Conservation (phyloP, 2,113 vertebrate genomes). For the Nannospalax galili region DNA sequence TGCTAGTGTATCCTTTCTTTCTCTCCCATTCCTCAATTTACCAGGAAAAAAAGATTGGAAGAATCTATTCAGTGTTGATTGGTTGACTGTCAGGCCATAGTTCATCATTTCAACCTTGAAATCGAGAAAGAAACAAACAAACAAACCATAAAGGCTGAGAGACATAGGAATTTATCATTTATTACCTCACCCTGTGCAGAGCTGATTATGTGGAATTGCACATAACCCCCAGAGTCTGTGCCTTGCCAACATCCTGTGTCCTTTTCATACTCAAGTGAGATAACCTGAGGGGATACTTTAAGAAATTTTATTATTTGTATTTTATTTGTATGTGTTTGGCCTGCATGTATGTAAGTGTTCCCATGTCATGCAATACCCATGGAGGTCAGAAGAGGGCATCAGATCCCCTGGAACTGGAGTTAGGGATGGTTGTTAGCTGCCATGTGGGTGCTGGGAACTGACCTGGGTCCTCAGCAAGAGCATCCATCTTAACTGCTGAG, state of each 20-base stretch:
- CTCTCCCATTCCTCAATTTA: slow-evolving; percentile 35
- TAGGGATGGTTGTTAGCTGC: too few relatives aligned
- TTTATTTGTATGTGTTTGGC: too few relatives aligned
- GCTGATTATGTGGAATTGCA: background rate
- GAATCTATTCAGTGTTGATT: slow-evolving; percentile 6
- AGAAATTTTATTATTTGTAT: too few relatives aligned
- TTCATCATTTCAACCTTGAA: slow-evolving; percentile 14
- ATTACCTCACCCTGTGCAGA: background rate
- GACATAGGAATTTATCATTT: background rate
- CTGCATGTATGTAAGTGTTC: too few relatives aligned
- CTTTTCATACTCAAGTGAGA: background rate
- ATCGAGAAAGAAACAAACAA: slow-evolving; percentile 9
- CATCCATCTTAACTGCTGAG: too few relatives aligned
- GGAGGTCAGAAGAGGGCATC: too few relatives aligned
- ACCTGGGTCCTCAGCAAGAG: too few relatives aligned
- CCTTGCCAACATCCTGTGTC: background rate
- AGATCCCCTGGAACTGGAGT: too few relatives aligned
- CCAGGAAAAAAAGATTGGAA: background rate
- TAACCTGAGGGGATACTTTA: background rate
- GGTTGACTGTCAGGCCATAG: background rate
- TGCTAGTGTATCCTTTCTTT: background rate
- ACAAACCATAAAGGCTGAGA: background rate
- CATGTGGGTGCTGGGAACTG: too few relatives aligned
- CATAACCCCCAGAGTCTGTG: background rate
- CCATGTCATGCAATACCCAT: too few relatives aligned